Evolutionary conservation across 2,888 invertebrate genomes (phyloP).

Genomic region (Phortica okadai): DNA sequence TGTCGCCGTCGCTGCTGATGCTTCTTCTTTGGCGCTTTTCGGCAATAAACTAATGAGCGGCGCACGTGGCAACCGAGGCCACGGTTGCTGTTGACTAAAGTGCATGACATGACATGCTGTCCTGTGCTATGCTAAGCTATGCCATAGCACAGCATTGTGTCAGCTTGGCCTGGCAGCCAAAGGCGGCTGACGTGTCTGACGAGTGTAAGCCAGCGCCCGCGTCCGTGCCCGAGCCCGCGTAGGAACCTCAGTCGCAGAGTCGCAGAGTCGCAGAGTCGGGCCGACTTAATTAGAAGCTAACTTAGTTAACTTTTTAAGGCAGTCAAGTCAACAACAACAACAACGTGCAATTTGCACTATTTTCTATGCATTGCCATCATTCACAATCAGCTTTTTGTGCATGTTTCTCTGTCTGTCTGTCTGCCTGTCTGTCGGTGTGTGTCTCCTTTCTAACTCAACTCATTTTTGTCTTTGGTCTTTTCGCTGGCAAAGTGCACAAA

Average conservation of each 20-base stretch:
- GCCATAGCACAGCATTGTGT: too few species aligned
- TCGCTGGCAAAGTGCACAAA: slow-evolving; percentile 40
- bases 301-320: slow-evolving; percentile 25
- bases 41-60: slow-evolving; percentile 69
- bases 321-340: background rate
- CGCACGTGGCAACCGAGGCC: background rate
- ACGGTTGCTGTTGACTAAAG: background rate
- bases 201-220: too few species aligned
- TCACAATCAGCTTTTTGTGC: slow-evolving; percentile 40
- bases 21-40: slow-evolving; percentile 51
- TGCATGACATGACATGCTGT: background rate
- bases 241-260: too few species aligned
- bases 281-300: slow-evolving; percentile 33
- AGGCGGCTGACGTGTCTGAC: background rate
- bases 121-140: too few species aligned
- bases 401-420: slow-evolving; percentile 33
- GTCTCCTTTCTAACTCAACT: background rate
- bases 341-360: background rate
- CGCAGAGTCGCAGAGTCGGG: background rate
- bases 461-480: background rate
- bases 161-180: too few species aligned
- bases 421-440: slow-evolving; percentile 17
- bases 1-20: background rate
- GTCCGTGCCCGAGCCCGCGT: too few species aligned
- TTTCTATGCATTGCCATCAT: slow-evolving; percentile 35